These are phyloP conservation scores for Chrysopa pallens DNA, from an alignment of 1,140 invertebrate species.

Conservation along the genomic window DNA sequence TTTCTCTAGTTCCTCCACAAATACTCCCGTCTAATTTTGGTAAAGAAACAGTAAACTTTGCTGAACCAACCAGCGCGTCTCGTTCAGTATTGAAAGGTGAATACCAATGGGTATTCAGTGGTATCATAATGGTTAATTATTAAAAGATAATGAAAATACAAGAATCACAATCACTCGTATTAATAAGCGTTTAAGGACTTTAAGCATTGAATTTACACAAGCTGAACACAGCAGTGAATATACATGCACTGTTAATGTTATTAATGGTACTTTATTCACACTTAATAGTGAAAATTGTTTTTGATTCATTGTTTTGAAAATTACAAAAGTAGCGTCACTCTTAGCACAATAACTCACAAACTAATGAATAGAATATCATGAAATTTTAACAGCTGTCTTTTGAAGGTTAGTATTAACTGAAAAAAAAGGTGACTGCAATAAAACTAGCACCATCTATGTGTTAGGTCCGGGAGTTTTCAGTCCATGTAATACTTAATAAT, in stretches of 20 bases:
- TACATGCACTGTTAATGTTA: constrained; percentile 48
- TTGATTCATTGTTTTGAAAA: too few relatives aligned
- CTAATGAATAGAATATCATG: too few relatives aligned
- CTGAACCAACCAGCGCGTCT: constrained; percentile 46
- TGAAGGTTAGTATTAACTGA: too few relatives aligned
- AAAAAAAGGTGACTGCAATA: too few relatives aligned
- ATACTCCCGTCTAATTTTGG: constrained; percentile 43
- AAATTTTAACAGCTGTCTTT: too few relatives aligned
- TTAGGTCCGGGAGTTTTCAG: too few relatives aligned
- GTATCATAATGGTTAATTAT: constrained; percentile 36
- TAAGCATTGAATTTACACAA: constrained; percentile 47
- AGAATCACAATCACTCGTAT: constrained; percentile 41
- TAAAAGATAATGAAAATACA: constrained; percentile 18
- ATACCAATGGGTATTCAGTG: constrained; percentile 49
- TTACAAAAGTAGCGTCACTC: too few relatives aligned
- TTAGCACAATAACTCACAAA: too few relatives aligned
- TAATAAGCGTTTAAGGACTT: constrained; percentile 49
- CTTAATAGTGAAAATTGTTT: too few relatives aligned
- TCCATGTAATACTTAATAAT: too few relatives aligned
- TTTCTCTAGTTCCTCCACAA: constrained; percentile 37
- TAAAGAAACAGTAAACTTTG: constrained; percentile 48
- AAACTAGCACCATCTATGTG: too few relatives aligned
- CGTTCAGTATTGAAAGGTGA: constrained; percentile 62
- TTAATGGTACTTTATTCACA: constrained; percentile 31
- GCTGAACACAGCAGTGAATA: constrained; percentile 55